Evolutionary conservation across 2,113 vertebrate genomes (phyloP).

Genomic region (Passer domesticus): DNA sequence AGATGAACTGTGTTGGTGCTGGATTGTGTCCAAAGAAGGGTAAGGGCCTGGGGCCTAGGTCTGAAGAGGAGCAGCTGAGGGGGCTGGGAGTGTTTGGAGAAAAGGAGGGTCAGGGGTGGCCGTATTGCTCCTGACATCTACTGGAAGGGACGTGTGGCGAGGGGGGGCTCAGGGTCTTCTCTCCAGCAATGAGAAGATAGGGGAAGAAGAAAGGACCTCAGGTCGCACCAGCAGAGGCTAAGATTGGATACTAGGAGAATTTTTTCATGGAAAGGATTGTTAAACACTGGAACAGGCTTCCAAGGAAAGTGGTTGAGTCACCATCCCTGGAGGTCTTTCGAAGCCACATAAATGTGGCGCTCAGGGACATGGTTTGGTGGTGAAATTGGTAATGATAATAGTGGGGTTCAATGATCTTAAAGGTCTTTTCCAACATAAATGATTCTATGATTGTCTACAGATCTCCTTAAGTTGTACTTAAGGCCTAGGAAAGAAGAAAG

Average conservation of each 20-base stretch:
- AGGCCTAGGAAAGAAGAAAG: background rate
- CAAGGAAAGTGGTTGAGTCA: background rate
- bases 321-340: background rate
- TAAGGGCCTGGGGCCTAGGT: background rate
- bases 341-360: rapidly evolving
- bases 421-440: background rate
- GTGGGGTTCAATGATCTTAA: background rate
- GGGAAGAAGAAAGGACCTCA: background rate
- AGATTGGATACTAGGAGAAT: background rate
- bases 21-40: background rate
- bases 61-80: background rate
- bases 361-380: background rate
- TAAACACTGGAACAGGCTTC: background rate
- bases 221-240: background rate
- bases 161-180: background rate
- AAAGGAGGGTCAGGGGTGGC: background rate
- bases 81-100: background rate
- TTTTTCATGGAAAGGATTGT: background rate
- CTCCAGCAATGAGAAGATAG: rapidly evolving
- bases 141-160: rapidly evolving
- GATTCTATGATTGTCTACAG: background rate
- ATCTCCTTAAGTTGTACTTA: background rate
- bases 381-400: background rate
- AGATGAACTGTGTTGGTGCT: background rate
- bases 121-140: too few species aligned